Conservation (phyloP, 2,113 vertebrate species). For the Ameiurus melas region DNA sequence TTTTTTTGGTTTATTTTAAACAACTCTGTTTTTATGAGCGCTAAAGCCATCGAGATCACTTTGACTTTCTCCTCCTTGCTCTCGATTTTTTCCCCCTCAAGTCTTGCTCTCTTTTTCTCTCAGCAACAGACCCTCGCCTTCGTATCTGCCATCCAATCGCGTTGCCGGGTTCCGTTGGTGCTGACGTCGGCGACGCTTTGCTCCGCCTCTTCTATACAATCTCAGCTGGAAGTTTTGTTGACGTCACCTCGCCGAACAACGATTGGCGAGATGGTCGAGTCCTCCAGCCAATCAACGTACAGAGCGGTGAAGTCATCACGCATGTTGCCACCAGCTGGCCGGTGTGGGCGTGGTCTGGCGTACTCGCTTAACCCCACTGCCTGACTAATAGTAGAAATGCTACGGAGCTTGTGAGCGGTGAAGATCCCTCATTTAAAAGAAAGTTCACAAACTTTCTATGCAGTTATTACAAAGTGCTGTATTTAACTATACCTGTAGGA, state of each 20-base stretch:
- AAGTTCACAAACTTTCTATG: not conserved
- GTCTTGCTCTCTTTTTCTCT: constrained; percentile 70
- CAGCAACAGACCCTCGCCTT: constrained; percentile 80
- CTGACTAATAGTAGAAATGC: constrained; percentile 56
- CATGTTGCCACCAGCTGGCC: constrained; percentile 85
- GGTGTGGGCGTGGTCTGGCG: constrained; percentile 73
- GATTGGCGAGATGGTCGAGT: constrained; percentile 66
- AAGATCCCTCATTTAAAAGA: not conserved
- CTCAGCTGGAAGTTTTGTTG: constrained; percentile 61
- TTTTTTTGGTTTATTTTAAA: too few species aligned
- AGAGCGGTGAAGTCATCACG: constrained; percentile 75
- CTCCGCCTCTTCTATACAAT: constrained; percentile 66
- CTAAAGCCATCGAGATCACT: constrained; percentile 20
- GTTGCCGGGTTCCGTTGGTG: constrained; percentile 39
- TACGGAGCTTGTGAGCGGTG: constrained; percentile 8
- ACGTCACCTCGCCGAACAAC: constrained; percentile 68
- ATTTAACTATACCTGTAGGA: not conserved
- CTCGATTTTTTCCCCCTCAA: constrained; percentile 25
- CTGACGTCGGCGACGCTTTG: constrained; percentile 61
- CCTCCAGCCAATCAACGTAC: constrained; percentile 67
- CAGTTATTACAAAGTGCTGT: not conserved
- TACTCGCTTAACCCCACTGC: constrained; percentile 73
- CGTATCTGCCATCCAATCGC: constrained; percentile 68
- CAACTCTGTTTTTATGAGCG: constrained; percentile 9
- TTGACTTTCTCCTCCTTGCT: constrained; percentile 42